A percentile compares a stretch with the other conserved stretches of the same genome.
Evolutionary conservation across 2,888 invertebrate genomes (phyloP).

Genomic region (Brachylomia viminalis): DNA sequence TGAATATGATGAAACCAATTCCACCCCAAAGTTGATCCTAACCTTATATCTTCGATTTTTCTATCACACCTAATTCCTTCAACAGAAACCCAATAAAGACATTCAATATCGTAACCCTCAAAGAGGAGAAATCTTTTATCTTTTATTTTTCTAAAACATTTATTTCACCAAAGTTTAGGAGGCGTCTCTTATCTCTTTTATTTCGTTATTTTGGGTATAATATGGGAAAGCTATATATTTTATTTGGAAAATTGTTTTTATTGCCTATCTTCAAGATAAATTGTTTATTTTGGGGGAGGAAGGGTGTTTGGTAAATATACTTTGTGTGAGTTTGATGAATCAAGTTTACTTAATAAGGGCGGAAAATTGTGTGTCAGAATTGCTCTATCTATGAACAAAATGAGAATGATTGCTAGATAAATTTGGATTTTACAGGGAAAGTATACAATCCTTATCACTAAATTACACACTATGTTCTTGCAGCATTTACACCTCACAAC

Average conservation of each 20-base stretch:
- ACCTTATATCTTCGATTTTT: constrained; percentile 23
- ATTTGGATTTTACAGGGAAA: background rate
- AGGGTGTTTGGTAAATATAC: constrained; percentile 11
- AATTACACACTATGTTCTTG: no score
- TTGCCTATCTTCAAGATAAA: constrained; percentile 48
- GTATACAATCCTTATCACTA: background rate
- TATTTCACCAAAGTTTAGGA: constrained; percentile 35
- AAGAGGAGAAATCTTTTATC: constrained; percentile 43
- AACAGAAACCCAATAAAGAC: constrained; percentile 46
- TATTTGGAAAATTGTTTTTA: constrained; percentile 56
- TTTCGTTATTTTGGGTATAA: constrained; percentile 52
- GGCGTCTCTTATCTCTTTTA: constrained; percentile 31
- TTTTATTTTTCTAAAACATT: constrained; percentile 49
- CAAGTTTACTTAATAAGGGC: background rate
- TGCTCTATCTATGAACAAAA: background rate
- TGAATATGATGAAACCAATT: no score
- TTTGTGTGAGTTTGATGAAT: constrained; percentile 25
- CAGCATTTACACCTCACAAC: background rate
- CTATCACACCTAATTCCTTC: constrained; percentile 38
- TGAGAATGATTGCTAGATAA: background rate
- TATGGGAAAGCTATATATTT: constrained; percentile 50
- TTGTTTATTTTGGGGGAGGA: constrained; percentile 34
- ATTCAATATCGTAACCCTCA: constrained; percentile 48
- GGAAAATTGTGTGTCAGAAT: background rate
- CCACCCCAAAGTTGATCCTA: background rate